A percentile compares a stretch with the other conserved stretches of the same genome.
Evolutionary conservation across 2,797 vertebrate species (phyloP).

Genomic region (Octomys mimax): DNA sequence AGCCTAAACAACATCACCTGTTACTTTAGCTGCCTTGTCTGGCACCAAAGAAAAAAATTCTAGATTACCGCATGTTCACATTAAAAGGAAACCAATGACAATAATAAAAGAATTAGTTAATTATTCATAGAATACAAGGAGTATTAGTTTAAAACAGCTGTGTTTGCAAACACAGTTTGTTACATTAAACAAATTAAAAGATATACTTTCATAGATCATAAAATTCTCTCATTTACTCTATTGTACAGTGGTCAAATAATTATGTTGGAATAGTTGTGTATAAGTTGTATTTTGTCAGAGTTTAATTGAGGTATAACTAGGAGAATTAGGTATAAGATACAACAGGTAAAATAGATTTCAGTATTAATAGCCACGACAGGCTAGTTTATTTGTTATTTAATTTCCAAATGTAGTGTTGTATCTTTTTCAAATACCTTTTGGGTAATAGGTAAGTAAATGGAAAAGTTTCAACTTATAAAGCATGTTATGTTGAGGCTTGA

Average conservation of each 20-base stretch:
- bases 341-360: not conserved
- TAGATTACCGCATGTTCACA: not conserved
- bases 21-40: slow-evolving; percentile 37
- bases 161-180: slow-evolving; percentile 58
- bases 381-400: slow-evolving; percentile 17
- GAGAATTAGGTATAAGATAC: not conserved
- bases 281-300: slow-evolving; percentile 39
- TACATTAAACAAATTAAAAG: slow-evolving; percentile 32
- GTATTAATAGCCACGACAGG: not conserved
- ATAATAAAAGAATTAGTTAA: not conserved
- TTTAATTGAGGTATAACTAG: slow-evolving; percentile 27
- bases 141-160: slow-evolving; percentile 48
- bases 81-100: slow-evolving; percentile 15
- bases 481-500: not conserved
- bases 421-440: not conserved
- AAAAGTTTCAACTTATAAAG: not conserved
- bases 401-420: not conserved
- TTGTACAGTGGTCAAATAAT: slow-evolving; percentile 43
- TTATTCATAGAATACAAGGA: slow-evolving; percentile 24
- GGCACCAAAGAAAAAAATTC: not conserved
- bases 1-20: not conserved
- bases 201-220: slow-evolving; percentile 45
- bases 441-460: slow-evolving; percentile 28
- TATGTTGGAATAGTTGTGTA: not conserved
- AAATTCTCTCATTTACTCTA: slow-evolving; percentile 38